Evolutionary conservation across 1,140 invertebrate genomes (phyloP), one percentile per base, ranked within the genome.

Genomic region (Frieseomelitta varia): DNA sequence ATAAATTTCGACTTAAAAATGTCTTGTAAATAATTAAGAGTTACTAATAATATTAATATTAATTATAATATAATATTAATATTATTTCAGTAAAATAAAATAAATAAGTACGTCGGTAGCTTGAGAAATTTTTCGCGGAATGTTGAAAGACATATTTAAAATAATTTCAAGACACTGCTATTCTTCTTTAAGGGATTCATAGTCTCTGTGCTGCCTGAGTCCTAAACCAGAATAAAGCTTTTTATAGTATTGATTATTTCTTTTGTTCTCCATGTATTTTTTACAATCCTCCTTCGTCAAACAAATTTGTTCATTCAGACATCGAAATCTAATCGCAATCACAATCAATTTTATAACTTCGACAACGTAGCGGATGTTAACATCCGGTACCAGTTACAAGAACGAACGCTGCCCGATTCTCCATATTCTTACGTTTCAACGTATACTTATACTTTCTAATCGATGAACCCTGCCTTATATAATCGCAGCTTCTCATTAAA

Each of bases 371-470:
- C 30, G 19, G 19, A 19, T 53, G 21, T n/a, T 68, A 17, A 39
- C 51, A 68, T 77, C 34, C 73, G 24, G 51, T 77, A 68, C n/a
- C 53, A 34, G 51, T 30, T 24, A n/a, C 80, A 34, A 24, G 34
- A 67, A 56, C 73, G 51, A 47, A 24, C 63, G 4, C 61, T 39
- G 27, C 11, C 24, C 56, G 58, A 55, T 27, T 24, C 24, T 17
- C 30, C 8, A 67, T 30, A 34, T 65, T 67, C 53, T 55, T 51
- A 67, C 39, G 39, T 47, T 68, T 68, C 39, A 77, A 82, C 80
- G 2, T 77, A 61, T 61, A 14, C 24, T 77, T 77, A 82, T 77
- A 81, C 34, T 34, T 14, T 53, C 24, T 39, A 53, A 15, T 51
- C 53, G 55, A 51, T 21, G 58, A 47, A 19, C 51, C 79, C 79